Evolutionary conservation across 2,113 vertebrate species (phyloP).

Genomic region (Callorhinus ursinus): DNA sequence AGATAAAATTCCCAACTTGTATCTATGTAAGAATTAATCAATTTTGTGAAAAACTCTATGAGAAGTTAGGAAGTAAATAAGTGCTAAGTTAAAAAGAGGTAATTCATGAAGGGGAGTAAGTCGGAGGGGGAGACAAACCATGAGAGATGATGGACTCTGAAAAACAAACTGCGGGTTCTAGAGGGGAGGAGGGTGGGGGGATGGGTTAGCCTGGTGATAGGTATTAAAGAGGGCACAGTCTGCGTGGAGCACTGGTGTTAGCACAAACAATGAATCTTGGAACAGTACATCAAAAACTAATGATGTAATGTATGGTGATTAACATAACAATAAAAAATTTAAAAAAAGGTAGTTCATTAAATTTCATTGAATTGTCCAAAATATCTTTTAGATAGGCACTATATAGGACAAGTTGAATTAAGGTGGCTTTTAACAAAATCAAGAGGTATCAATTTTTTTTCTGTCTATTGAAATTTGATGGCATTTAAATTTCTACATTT

Average conservation of each 20-base stretch:
- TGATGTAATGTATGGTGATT: too few relatives aligned
- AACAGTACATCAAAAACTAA: too few relatives aligned
- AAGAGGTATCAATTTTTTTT: background rate
- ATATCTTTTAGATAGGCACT: background rate
- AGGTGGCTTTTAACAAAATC: background rate
- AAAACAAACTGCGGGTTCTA: too few relatives aligned
- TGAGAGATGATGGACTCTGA: too few relatives aligned
- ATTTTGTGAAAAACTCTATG: background rate
- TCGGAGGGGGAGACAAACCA: too few relatives aligned
- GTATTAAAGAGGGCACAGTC: too few relatives aligned
- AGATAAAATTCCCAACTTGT: background rate
- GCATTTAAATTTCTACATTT: slow-evolving; percentile 44
- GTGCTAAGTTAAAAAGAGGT: background rate
- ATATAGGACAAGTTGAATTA: background rate
- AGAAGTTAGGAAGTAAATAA: slow-evolving; percentile 30
- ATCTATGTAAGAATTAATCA: background rate
- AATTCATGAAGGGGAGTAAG: background rate
- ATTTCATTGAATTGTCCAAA: background rate
- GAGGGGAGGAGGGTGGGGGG: too few relatives aligned
- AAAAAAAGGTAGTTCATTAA: background rate
- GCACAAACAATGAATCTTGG: too few relatives aligned
- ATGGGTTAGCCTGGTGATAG: too few relatives aligned
- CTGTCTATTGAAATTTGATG: background rate
- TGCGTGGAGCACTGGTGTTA: too few relatives aligned
- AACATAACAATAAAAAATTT: too few relatives aligned